phyloP scores from a whole-genome alignment of 2,113 vertebrate genomes.

The Cynoglossus semilaevis region DNA sequence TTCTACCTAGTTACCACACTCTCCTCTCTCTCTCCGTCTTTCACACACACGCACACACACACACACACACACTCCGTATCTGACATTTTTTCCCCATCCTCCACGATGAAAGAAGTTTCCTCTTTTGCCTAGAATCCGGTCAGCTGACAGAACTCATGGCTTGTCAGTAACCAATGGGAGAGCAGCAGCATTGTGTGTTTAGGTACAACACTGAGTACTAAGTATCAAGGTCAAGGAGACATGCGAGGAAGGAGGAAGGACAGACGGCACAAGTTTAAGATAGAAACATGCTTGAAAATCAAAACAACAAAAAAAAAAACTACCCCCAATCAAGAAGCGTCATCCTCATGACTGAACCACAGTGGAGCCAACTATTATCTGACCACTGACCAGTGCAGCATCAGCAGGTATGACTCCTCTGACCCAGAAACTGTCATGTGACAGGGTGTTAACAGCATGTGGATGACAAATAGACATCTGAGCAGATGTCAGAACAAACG shows the following conservation, averaged over 20 bases:
- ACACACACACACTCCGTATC: conserved; percentile 23
- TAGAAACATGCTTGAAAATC: conserved; percentile 5
- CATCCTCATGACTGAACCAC: conserved; percentile 43
- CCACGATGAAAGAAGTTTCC: conserved; percentile 58
- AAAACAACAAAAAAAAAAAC: conserved; percentile 4
- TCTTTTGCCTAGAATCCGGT: conserved; percentile 64
- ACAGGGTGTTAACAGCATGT: conserved; percentile 2
- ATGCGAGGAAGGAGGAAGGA: conserved; percentile 22
- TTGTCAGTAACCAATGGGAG: conserved; percentile 50
- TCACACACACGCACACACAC: conserved; percentile 23
- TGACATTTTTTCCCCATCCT: conserved; percentile 29
- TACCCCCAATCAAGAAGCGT: conserved; percentile 1
- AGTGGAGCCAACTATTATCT: conserved; percentile 42
- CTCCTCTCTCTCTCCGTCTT: conserved; percentile 7
- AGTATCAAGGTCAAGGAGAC: conserved; percentile 68
- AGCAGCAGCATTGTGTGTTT: conserved; percentile 32
- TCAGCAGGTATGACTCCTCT: conserved; percentile 43
- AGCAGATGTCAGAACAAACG: background rate
- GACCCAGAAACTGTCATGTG: conserved; percentile 25
- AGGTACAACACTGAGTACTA: conserved; percentile 48
- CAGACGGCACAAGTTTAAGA: conserved; percentile 14
- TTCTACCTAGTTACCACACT: conserved; percentile 9
- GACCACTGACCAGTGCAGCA: conserved; percentile 32
- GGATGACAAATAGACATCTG: conserved; percentile 5
- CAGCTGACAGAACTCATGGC: conserved; percentile 69